Evolutionary conservation across 2,888 invertebrate genomes (phyloP), one percentile per base, ranked within the genome.

Genomic region (Lasioglossum villosulum): DNA sequence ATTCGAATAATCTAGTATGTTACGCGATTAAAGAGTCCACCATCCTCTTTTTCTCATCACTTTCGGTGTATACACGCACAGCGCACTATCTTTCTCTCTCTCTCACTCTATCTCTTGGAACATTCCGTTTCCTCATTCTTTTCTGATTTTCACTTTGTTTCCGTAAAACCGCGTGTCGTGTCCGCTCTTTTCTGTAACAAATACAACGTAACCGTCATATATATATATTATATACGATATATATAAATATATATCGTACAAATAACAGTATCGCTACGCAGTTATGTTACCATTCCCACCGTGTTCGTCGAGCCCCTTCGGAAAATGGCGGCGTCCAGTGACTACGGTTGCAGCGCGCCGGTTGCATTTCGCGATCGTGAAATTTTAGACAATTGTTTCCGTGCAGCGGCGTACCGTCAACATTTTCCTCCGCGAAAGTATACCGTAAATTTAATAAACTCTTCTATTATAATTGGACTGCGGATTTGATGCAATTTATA

Each of bases 191-290:
- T 75, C 34, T 75, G 66, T 83, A 90, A 88, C 83, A 80, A 59
- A 86, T 88, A 90, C 90, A 88, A 86, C 89, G 92, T 92, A 92
- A 92, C 92, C 89, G 91, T 78, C 80, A 16, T 45, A 5, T 45
- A 45, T 45, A 45, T 45, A 14, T 45, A 16, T 42, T 42, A 42
- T 19, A 45, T 45, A 45, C 45, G 42, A 45, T 16, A 45, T 45
- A 45, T 45, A 45, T 16, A 45, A 16, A 52, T 76, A 83, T 82
- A 89, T 91, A 92, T 93, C 89, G 90, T 93, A 93, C 91, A 93
- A 92, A 93, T 91, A 93, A 89, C 88, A 81, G 75, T 91, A 89
- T 92, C 90, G 89, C 89, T 90, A 90, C 84, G 91, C 86, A 88
- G 86, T 93, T 91, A 90, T 92, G 88, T 45, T 16, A 45, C 45